Evolutionary conservation across 2,113 vertebrate species (phyloP).

Genomic region (Ophiodon elongatus): DNA sequence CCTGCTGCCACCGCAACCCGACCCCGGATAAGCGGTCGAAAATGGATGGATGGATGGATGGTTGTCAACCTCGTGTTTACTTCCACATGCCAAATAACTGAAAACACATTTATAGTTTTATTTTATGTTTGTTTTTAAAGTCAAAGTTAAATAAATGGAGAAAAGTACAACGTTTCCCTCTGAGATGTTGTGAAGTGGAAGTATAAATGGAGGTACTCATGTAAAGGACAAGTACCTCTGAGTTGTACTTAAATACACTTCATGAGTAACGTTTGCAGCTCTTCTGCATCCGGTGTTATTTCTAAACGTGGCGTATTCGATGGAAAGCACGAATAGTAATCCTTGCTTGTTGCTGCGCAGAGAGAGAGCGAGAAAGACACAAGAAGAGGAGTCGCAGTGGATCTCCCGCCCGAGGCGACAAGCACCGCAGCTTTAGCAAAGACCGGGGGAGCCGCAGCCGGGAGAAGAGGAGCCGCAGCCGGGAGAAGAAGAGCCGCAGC

Average conservation of each 20-base stretch:
- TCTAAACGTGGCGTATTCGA: not conserved
- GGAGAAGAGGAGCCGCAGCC: slow-evolving; percentile 53
- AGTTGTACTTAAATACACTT: no score
- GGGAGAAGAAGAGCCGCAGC: slow-evolving; percentile 76
- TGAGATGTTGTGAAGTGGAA: not conserved
- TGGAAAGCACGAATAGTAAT: no score
- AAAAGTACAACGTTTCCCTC: not conserved
- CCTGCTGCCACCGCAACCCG: no score
- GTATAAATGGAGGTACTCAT: not conserved
- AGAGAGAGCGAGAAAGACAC: slow-evolving; percentile 82
- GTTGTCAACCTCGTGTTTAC: no score
- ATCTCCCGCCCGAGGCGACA: slow-evolving; percentile 70
- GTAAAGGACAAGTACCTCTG: no score
- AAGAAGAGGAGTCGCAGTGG: slow-evolving; percentile 79
- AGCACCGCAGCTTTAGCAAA: slow-evolving; percentile 83
- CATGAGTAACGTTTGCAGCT: not conserved
- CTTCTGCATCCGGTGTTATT: not conserved
- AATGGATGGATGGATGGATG: no score
- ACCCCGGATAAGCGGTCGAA: no score
- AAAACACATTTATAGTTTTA: no score
- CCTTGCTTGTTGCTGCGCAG: slow-evolving; percentile 45
- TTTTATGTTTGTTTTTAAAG: no score
- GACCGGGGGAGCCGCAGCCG: slow-evolving; percentile 77
- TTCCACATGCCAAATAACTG: no score
- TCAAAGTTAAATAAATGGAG: no score